phyloP scores from a whole-genome alignment of 64 coral and sea anemone species.

The Orbicella faveolata region DNA sequence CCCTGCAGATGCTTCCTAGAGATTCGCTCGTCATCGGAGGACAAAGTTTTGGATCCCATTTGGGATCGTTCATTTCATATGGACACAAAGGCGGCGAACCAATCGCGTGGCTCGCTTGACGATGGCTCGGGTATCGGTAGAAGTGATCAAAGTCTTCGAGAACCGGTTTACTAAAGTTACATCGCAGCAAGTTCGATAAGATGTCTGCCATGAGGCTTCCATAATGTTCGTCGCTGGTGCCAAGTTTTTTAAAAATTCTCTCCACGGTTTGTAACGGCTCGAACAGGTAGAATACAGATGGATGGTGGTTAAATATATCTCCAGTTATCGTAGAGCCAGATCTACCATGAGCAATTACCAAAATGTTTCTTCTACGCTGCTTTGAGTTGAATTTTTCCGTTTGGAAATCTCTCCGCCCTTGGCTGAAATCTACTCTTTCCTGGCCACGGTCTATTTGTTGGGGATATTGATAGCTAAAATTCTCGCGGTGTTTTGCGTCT shows the following conservation, averaged over 20 bases:
- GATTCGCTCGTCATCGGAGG: neutral
- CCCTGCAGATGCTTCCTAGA: neutral
- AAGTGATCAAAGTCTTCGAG: too few relatives aligned
- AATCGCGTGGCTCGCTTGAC: too few relatives aligned
- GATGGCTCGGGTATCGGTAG: too few relatives aligned
- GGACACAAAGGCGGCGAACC: too few relatives aligned
- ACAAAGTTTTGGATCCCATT: conserved; percentile 20
- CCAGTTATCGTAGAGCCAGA: conserved; percentile 21
- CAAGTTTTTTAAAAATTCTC: too few relatives aligned
- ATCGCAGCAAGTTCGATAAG: too few relatives aligned
- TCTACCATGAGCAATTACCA: neutral
- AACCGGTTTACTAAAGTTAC: too few relatives aligned
- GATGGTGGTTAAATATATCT: conserved; percentile 19
- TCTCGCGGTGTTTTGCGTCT: neutral
- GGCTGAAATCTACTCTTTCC: neutral
- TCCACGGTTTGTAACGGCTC: conserved; percentile 15
- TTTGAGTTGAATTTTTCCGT: neutral
- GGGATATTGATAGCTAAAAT: neutral
- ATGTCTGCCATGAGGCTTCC: too few relatives aligned
- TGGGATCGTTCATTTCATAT: neutral
- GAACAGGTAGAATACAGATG: neutral
- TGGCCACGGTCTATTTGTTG: neutral
- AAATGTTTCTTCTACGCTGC: conserved; percentile 11
- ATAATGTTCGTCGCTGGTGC: too few relatives aligned
- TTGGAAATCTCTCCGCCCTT: neutral